Conservation (phyloP, 1,140 invertebrate species). For the Pachyrhynchus sulphureomaculatus region DNA sequence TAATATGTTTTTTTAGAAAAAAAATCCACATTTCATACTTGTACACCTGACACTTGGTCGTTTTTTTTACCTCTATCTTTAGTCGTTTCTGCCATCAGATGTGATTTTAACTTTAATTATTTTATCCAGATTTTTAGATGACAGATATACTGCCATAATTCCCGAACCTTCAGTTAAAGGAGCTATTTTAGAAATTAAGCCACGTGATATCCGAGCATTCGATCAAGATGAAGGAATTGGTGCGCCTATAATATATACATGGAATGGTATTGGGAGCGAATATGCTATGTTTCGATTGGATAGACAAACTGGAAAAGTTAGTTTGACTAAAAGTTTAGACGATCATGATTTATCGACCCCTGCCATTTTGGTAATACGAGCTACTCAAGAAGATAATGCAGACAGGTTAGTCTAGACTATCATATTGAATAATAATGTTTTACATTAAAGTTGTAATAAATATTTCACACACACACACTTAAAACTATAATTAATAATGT, state of each 20-base stretch:
- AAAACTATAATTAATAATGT: no score
- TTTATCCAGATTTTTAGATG: conserved; percentile 24
- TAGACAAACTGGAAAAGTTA: conserved; percentile 56
- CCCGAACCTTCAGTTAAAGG: conserved; percentile 65
- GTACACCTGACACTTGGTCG: no score
- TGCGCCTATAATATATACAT: conserved; percentile 69
- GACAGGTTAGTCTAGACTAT: conserved; percentile 65
- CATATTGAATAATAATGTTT: conserved; percentile 15
- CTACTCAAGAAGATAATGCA: conserved; percentile 70
- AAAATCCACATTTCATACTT: no score
- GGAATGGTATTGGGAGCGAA: conserved; percentile 64
- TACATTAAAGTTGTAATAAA: no score
- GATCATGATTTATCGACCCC: conserved; percentile 66
- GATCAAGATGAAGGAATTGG: conserved; percentile 82
- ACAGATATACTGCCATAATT: conserved; percentile 70
- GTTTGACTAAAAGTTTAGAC: conserved; percentile 60
- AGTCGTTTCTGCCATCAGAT: no score
- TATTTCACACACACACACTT: no score
- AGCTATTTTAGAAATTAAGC: conserved; percentile 57
- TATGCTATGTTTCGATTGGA: conserved; percentile 52
- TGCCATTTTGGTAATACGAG: conserved; percentile 71
- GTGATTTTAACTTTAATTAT: no score
- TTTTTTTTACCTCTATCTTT: no score
- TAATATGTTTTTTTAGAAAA: no score
- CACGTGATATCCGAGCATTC: conserved; percentile 66